Evolutionary conservation across 2,113 vertebrate species (phyloP).

Genomic region (Pao palembangensis): DNA sequence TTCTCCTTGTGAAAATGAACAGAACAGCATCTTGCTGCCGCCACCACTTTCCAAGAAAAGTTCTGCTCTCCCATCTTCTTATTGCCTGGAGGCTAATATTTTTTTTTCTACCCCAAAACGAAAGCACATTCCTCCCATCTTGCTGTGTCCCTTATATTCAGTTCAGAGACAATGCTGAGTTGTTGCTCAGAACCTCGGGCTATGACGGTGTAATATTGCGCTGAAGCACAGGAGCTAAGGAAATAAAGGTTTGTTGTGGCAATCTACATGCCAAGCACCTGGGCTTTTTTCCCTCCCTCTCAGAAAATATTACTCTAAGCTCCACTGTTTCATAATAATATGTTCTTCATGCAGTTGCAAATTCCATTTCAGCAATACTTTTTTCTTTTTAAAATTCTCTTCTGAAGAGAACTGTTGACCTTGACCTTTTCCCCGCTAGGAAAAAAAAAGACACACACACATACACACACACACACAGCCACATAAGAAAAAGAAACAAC

Average conservation of each 20-base stretch:
- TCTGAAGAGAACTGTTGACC: conserved; percentile 19
- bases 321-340: conserved; percentile 14
- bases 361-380: not conserved
- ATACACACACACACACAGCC: not conserved
- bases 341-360: conserved; percentile 2
- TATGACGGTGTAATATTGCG: conserved; percentile 10
- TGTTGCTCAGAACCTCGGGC: conserved; percentile 46
- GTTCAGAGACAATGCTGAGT: conserved; percentile 31
- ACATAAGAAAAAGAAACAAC: not conserved
- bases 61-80: conserved; percentile 28
- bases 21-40: conserved; percentile 6
- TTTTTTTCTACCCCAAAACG: conserved; percentile 20
- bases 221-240: conserved; percentile 10
- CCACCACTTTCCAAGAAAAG: conserved; percentile 48
- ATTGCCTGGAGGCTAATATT: conserved; percentile 40
- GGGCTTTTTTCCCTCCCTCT: conserved; percentile 5
- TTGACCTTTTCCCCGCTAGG: conserved; percentile 12
- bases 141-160: conserved; percentile 26
- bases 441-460: conserved; percentile 16
- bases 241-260: conserved; percentile 15
- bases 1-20: not conserved
- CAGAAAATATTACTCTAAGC: conserved; percentile 14
- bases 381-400: not conserved
- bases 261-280: not conserved
- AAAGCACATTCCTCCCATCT: conserved; percentile 28